Evolutionary conservation across 1,140 invertebrate species (phyloP).

Genomic region (Conus ventricosus): DNA sequence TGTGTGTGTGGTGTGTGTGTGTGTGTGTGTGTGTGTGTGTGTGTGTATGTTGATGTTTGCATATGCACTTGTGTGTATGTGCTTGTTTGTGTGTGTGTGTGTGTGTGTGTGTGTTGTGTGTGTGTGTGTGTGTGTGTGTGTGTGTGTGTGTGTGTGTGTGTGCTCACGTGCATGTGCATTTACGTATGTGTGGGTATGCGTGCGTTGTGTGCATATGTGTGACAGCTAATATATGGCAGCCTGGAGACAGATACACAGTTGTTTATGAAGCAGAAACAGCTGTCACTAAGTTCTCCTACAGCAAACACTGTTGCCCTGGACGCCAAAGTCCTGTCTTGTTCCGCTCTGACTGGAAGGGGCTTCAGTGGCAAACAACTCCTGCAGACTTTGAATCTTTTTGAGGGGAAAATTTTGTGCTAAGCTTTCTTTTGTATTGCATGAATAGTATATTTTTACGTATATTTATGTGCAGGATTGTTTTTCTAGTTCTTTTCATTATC

Average conservation of each 20-base stretch:
- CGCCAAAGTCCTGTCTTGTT: background rate
- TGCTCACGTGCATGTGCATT: background rate
- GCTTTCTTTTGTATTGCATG: background rate
- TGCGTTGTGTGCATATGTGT: background rate
- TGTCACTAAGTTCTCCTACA: constrained; percentile 26
- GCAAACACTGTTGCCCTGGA: background rate
- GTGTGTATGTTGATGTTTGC: too few species aligned
- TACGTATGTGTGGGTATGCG: background rate
- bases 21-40: background rate
- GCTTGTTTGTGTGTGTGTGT: too few species aligned
- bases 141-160: background rate
- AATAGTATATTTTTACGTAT: too few species aligned
- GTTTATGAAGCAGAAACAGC: constrained; percentile 9
- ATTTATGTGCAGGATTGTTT: too few species aligned
- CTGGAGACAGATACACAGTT: constrained; percentile 29
- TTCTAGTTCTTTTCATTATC: too few species aligned
- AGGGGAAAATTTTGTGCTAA: background rate
- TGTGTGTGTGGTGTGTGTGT: too few species aligned
- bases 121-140: background rate
- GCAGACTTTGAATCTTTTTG: background rate
- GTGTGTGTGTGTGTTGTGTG: too few species aligned
- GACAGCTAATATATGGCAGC: background rate
- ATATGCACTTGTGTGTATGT: background rate
- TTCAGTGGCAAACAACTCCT: background rate
- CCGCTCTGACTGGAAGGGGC: too few species aligned